phyloP scores from a whole-genome alignment of 2,888 invertebrate species.

The Synanthedon vespiformis region DNA sequence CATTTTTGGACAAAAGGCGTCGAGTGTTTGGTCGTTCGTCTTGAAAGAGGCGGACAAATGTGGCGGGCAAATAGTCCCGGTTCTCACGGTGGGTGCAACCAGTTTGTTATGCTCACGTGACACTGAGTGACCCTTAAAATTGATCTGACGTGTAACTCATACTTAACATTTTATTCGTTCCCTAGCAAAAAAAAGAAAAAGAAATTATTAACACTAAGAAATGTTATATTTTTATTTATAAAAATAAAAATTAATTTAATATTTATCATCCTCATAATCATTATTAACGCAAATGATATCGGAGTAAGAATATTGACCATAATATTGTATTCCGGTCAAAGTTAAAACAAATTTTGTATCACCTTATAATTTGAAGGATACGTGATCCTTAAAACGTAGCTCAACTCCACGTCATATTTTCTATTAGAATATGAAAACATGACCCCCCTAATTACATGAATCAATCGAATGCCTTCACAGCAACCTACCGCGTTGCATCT shows the following conservation, averaged over 20 bases:
- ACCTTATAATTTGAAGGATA: too few relatives aligned
- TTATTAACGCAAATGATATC: too few relatives aligned
- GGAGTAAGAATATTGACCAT: too few relatives aligned
- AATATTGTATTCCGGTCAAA: too few relatives aligned
- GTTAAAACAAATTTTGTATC: too few relatives aligned
- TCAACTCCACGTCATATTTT: background rate
- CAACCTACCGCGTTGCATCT: background rate
- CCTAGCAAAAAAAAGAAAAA: too few relatives aligned
- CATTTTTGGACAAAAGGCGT: slow-evolving; percentile 64
- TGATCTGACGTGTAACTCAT: background rate
- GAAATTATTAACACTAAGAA: too few relatives aligned
- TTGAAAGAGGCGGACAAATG: slow-evolving; percentile 47
- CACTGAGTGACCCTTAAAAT: slow-evolving; percentile 16
- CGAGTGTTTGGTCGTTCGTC: slow-evolving; percentile 55
- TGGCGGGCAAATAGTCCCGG: slow-evolving; percentile 44
- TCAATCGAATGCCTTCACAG: background rate
- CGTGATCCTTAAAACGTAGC: background rate
- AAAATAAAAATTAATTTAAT: too few relatives aligned
- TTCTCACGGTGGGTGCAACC: slow-evolving; percentile 45
- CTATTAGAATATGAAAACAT: background rate
- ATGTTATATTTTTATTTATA: too few relatives aligned
- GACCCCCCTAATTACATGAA: background rate
- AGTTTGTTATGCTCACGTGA: slow-evolving; percentile 16
- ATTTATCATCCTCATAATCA: too few relatives aligned
- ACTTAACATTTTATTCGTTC: background rate